Percentiles rank a stretch among this genome's conserved stretches.
These are phyloP conservation scores for Lasioglossum marginatum DNA, from an alignment of 2,888 invertebrate genomes.

Conservation along the genomic window DNA sequence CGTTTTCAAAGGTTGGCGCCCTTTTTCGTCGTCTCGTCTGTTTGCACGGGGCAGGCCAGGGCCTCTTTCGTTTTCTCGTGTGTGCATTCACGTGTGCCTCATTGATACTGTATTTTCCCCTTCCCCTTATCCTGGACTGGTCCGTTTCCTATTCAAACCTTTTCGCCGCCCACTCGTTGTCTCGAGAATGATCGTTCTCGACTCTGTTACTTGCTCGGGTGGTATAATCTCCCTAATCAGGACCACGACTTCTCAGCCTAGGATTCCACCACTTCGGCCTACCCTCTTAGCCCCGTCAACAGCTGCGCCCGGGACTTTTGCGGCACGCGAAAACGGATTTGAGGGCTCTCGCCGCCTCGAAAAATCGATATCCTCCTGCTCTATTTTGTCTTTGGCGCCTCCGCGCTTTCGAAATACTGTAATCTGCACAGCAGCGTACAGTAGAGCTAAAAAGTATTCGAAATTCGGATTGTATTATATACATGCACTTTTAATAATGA, in stretches of 20 bases:
- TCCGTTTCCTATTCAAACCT: conserved; percentile 28
- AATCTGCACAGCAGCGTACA: not conserved
- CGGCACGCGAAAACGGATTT: not conserved
- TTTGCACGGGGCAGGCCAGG: conserved; percentile 51
- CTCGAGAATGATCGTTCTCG: conserved; percentile 52
- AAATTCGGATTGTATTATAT: too few species aligned
- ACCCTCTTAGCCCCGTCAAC: not conserved
- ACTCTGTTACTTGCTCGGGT: conserved; percentile 8
- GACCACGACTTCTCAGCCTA: conserved; percentile 20
- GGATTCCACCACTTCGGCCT: not conserved
- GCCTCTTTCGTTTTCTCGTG: conserved; percentile 58
- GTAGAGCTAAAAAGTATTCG: not conserved
- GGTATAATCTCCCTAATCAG: conserved; percentile 34
- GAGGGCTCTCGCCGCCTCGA: not conserved
- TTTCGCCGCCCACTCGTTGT: conserved; percentile 33
- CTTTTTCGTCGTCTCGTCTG: conserved; percentile 67
- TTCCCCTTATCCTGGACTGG: not conserved
- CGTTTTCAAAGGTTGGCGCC: conserved; percentile 67
- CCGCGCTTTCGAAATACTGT: not conserved
- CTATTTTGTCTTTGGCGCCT: not conserved
- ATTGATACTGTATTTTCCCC: conserved; percentile 59
- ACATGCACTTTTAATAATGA: not conserved
- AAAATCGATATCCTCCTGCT: not conserved
- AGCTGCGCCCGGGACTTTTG: not conserved
- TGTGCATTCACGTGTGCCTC: conserved; percentile 56